A percentile compares a stretch with the other conserved stretches of the same genome.
Evolutionary conservation across 2,113 vertebrate genomes (phyloP).

Genomic region (Ochotona curzoniae): DNA sequence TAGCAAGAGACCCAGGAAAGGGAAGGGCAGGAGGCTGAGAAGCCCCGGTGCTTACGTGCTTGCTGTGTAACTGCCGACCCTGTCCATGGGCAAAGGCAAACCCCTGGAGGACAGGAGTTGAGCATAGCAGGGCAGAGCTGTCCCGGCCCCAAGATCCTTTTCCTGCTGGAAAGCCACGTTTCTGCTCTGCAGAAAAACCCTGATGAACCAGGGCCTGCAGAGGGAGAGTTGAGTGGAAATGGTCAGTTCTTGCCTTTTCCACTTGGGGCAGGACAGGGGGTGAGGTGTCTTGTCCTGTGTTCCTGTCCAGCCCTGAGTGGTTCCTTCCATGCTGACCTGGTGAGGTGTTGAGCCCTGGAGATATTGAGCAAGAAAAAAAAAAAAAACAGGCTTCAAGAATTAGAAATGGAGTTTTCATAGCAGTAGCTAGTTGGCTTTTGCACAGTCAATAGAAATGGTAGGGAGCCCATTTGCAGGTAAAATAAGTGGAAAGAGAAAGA

Average conservation of each 20-base stretch:
- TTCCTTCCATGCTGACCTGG: not conserved
- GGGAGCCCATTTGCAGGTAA: not conserved
- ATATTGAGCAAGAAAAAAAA: rapidly evolving
- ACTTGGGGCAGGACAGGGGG: too few relatives aligned
- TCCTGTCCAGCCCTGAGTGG: not conserved
- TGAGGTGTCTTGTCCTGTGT: not conserved
- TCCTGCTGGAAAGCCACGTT: not conserved
- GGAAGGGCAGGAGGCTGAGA: not conserved
- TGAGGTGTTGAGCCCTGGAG: not conserved
- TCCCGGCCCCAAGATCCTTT: not conserved
- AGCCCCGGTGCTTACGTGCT: not conserved
- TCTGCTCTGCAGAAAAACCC: not conserved
- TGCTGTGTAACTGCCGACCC: not conserved
- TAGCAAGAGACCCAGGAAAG: not conserved
- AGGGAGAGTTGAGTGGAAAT: not conserved
- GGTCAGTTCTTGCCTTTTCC: too few relatives aligned
- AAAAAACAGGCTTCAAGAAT: not conserved
- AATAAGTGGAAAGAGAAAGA: not conserved
- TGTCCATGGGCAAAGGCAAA: not conserved
- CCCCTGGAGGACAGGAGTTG: not conserved
- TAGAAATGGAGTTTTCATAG: not conserved
- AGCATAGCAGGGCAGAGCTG: not conserved
- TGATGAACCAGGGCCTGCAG: not conserved
- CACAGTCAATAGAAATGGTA: not conserved
- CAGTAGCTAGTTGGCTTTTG: not conserved